Conservation (phyloP, 2,113 vertebrate genomes). For the Carollia perspicillata region DNA sequence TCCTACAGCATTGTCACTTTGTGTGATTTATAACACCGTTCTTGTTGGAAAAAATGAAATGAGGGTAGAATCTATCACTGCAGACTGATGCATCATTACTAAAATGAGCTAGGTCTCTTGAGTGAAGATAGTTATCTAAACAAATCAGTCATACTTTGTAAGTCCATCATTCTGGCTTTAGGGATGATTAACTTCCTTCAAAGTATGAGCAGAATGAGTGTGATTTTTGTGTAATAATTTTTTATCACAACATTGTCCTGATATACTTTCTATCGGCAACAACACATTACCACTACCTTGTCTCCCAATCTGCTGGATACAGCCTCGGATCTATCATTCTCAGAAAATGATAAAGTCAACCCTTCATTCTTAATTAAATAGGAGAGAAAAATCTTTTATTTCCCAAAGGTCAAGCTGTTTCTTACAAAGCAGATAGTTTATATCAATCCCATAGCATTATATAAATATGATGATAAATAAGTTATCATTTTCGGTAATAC, state of each 20-base stretch:
- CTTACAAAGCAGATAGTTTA: constrained; percentile 10
- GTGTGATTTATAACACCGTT: not conserved
- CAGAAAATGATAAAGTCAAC: not conserved
- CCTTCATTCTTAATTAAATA: constrained; percentile 5
- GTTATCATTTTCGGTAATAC: not conserved
- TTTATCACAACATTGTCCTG: not conserved
- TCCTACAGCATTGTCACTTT: not conserved
- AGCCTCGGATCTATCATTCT: not conserved
- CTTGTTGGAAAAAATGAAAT: not conserved
- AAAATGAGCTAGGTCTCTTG: not conserved
- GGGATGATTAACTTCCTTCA: not conserved
- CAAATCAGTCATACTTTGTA: constrained; percentile 13
- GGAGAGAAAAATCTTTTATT: not conserved
- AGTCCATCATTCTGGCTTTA: not conserved
- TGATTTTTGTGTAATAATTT: not conserved
- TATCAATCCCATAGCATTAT: not conserved
- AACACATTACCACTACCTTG: not conserved
- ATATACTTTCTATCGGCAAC: not conserved
- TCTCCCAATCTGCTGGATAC: not conserved
- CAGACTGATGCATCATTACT: not conserved
- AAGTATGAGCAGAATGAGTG: not conserved
- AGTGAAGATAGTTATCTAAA: constrained; percentile 17
- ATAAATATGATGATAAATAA: not conserved
- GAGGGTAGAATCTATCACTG: not conserved
- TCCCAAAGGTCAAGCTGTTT: constrained; percentile 23